Evolutionary conservation across 2,888 invertebrate genomes (phyloP).

Genomic region (Aleiodes leptofemur): DNA sequence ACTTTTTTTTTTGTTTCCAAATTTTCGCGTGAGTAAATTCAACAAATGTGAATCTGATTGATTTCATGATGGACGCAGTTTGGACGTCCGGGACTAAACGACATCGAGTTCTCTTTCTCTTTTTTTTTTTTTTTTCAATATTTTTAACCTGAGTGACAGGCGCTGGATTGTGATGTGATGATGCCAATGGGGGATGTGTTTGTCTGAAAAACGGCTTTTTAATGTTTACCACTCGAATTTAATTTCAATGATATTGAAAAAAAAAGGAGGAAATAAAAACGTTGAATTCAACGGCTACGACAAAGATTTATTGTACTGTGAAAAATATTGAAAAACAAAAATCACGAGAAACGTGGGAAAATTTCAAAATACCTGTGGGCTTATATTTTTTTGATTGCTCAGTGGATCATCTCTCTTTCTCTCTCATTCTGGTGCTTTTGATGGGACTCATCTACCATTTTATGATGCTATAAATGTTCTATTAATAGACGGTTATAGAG

Average conservation of each 20-base stretch:
- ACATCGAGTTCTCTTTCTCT: constrained; percentile 7
- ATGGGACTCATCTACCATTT: too few relatives aligned
- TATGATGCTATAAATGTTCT: too few relatives aligned
- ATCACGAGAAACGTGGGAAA: background rate
- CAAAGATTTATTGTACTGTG: constrained; percentile 3
- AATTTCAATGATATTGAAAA: constrained; percentile 41
- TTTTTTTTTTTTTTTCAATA: constrained; percentile 27
- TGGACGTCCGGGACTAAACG: constrained; percentile 32
- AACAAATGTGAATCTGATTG: constrained; percentile 48
- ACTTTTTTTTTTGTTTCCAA: constrained; percentile 28
- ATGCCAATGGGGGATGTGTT: constrained; percentile 9
- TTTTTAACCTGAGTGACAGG: constrained; percentile 24
- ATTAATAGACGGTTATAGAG: too few relatives aligned
- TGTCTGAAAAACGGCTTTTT: constrained; percentile 45
- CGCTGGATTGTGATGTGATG: constrained; percentile 9
- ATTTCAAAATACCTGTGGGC: background rate
- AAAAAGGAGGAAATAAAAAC: constrained; percentile 14
- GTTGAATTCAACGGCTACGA: background rate
- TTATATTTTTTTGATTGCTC: background rate
- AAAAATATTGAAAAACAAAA: constrained; percentile 19
- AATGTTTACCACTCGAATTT: constrained; percentile 40
- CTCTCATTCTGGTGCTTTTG: too few relatives aligned
- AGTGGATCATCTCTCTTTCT: background rate
- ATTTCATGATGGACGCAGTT: constrained; percentile 39
- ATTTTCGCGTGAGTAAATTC: constrained; percentile 46